Conservation (phyloP, 2,888 invertebrate genomes). For the Epistrophe grossulariae region DNA sequence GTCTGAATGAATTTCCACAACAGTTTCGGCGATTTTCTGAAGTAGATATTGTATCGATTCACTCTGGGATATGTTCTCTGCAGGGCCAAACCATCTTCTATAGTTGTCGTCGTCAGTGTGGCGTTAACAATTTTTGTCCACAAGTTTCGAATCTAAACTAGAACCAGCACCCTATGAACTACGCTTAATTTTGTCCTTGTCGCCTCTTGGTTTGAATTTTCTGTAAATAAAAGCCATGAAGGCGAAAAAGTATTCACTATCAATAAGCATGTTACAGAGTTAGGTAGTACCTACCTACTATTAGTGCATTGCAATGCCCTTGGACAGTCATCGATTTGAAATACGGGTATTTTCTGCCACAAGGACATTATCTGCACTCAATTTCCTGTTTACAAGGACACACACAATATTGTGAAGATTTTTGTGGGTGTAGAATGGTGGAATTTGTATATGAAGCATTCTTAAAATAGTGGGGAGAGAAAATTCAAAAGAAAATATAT, state of each 20-base stretch:
- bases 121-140: slow-evolving; percentile 35
- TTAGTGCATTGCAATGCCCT: slow-evolving; percentile 62
- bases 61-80: slow-evolving; percentile 1
- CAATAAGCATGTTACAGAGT: slow-evolving; percentile 70
- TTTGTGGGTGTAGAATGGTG: slow-evolving; percentile 6
- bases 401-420: slow-evolving; percentile 27
- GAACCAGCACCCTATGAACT: slow-evolving; percentile 19
- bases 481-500: neutral
- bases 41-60: slow-evolving; percentile 57
- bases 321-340: slow-evolving; percentile 60
- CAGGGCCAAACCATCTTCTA: slow-evolving; percentile 32
- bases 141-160: neutral
- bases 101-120: slow-evolving; percentile 19
- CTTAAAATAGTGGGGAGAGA: neutral
- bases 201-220: slow-evolving; percentile 41
- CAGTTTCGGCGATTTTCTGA: slow-evolving; percentile 50
- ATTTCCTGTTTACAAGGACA: slow-evolving; percentile 70
- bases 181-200: slow-evolving; percentile 67
- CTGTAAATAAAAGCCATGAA: slow-evolving; percentile 3
- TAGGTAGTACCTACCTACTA: too few species aligned
- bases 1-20: slow-evolving; percentile 46
- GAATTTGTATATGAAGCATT: neutral
- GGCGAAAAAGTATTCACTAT: slow-evolving; percentile 27
- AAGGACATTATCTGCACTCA: slow-evolving; percentile 77
- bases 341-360: slow-evolving; percentile 72